These are phyloP conservation scores for Scelioninae gen. 2 DNA, from an alignment of 2,888 invertebrate species.

Conservation along the genomic window DNA sequence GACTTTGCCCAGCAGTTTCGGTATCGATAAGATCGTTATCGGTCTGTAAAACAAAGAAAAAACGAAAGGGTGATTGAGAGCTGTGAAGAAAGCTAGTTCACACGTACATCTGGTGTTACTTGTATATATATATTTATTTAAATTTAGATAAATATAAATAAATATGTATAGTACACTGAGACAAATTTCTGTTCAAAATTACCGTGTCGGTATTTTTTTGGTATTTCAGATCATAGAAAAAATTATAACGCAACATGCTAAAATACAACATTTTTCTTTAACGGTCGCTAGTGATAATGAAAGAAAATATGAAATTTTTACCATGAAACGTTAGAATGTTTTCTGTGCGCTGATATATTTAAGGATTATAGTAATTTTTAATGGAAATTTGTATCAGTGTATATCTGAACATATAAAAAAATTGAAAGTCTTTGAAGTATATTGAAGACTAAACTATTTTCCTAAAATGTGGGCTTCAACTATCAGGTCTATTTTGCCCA, in stretches of 20 bases:
- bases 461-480: constrained; percentile 44
- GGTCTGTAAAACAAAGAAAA: constrained; percentile 75
- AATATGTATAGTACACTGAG: too few species aligned
- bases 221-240: too few species aligned
- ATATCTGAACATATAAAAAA: constrained; percentile 23
- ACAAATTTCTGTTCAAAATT: too few species aligned
- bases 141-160: constrained; percentile 17
- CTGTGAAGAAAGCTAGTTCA: constrained; percentile 56
- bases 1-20: constrained; percentile 75
- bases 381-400: too few species aligned
- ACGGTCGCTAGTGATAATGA: too few species aligned
- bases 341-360: too few species aligned
- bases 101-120: constrained; percentile 55
- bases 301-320: too few species aligned
- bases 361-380: too few species aligned
- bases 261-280: too few species aligned
- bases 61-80: constrained; percentile 73
- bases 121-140: background rate
- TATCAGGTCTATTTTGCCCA: constrained; percentile 50
- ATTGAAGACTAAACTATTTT: constrained; percentile 51
- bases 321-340: too few species aligned
- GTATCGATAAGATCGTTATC: constrained; percentile 75
- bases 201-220: too few species aligned
- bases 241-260: too few species aligned
- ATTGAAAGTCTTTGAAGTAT: constrained; percentile 44